These are phyloP conservation scores for Bimastos eiseni DNA, from an alignment of 2,888 invertebrate genomes.

Conservation along the genomic window DNA sequence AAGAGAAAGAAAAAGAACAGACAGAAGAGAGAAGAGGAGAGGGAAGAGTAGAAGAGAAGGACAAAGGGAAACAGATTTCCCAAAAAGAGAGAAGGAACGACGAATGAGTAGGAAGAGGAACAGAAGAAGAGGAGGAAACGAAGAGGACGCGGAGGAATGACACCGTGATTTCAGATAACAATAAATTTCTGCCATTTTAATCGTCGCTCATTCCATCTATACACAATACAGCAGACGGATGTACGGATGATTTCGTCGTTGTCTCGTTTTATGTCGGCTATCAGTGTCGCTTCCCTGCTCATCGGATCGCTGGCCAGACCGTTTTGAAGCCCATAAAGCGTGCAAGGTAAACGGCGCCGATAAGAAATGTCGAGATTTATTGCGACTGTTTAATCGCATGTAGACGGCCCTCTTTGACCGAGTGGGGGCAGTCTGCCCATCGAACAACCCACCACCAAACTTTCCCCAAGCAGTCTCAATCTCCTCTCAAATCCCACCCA, in stretches of 20 bases:
- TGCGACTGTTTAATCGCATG: not conserved
- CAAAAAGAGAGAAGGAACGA: no score
- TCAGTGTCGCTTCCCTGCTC: constrained; percentile 6
- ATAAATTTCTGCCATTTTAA: not conserved
- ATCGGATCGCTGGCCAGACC: not conserved
- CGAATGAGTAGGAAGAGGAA: no score
- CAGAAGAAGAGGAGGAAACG: not conserved
- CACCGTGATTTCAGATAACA: not conserved
- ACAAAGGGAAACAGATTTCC: not conserved
- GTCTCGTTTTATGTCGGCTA: constrained; percentile 7
- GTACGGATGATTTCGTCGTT: not conserved
- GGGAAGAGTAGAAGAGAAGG: not conserved
- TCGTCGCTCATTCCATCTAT: not conserved
- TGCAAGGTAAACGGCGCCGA: not conserved
- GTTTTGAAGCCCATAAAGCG: not conserved
- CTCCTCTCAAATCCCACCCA: not conserved
- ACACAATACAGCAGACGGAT: not conserved
- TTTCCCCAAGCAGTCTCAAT: not conserved
- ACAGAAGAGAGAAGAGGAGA: not conserved
- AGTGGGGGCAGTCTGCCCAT: not conserved
- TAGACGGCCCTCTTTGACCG: not conserved
- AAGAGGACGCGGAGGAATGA: not conserved
- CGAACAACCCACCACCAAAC: not conserved
- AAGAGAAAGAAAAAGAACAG: not conserved
- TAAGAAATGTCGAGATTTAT: not conserved